Evolutionary conservation across 2,797 vertebrate genomes (phyloP), one percentile per base, ranked within the genome.

Genomic region (Loris lydekkerianus): DNA sequence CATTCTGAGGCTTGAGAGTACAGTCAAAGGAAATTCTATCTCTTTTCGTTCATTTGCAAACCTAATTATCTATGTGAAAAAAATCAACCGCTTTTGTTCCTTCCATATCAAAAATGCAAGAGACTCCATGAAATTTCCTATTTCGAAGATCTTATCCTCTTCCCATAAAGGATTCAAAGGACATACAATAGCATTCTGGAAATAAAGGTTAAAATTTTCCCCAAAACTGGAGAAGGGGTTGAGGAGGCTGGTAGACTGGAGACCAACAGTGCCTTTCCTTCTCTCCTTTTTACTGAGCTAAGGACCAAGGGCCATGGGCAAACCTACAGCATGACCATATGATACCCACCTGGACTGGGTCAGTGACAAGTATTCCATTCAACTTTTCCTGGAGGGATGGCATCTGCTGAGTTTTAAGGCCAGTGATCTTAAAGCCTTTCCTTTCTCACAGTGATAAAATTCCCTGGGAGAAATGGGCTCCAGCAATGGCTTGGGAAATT

Each of bases 1-100:
- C 15, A 15, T 31, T 67, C n/a, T 65, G 65, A 89, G 70, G 72
- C 43, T 75, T 76, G 49, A 46, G 14, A 25, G 1, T 25, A 75
- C 0, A 76, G 70, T 43, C 88, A 60, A 69, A 70, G 46, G 34
- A 91, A 87, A 76, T 31, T 7, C 2, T 37, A 56, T 37, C 34
- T 60, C 25, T 90, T 40, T 56, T 76, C 78, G 31, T 89, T 83
- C n/a, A 91, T n/a, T 63, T 83, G 61, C 94, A 91, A 94, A 93
- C 72, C n/a, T 49, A 78, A 23, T 65, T 25, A 80, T 58, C 46
- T 31, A 13, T 43, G 60, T 27, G 65, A n/a, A 95, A 92, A 96
- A 96, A 88, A 58, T 40, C 29, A 91, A 69, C 3, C 73, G 85
- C 73, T 76, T 95, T 85, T 70, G 46, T 31, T 86, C 31, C 31